These are phyloP conservation scores for Gavialis gangeticus DNA, from an alignment of 2,113 vertebrate species.

Conservation along the genomic window DNA sequence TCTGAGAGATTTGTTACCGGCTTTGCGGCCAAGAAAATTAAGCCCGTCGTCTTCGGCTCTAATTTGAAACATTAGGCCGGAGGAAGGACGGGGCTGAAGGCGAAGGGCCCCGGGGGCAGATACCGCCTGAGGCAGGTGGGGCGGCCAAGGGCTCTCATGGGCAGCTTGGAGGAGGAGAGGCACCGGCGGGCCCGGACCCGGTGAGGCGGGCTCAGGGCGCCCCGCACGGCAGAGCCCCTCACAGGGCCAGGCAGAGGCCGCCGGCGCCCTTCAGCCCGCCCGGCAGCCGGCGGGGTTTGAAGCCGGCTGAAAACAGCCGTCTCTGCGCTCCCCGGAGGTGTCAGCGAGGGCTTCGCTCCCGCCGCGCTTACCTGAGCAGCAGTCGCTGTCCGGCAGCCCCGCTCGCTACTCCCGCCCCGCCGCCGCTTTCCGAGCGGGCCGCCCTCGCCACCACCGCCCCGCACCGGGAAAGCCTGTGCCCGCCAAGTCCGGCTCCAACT, in stretches of 20 bases:
- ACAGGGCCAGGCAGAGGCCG: not conserved
- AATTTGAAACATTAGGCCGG: not conserved
- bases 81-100: not conserved
- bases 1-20: conserved; percentile 6
- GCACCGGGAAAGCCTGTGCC: too few relatives aligned
- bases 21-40: conserved; percentile 55
- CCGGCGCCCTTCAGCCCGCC: not conserved
- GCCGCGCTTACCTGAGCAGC: not conserved
- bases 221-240: too few relatives aligned
- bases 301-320: too few relatives aligned
- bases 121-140: too few relatives aligned
- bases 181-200: too few relatives aligned
- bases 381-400: not conserved
- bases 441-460: too few relatives aligned
- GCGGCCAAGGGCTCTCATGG: too few relatives aligned
- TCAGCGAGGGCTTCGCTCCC: not conserved
- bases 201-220: too few relatives aligned
- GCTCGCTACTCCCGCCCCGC: not conserved
- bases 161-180: too few relatives aligned
- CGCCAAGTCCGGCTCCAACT: too few relatives aligned
- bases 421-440: not conserved
- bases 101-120: too few relatives aligned
- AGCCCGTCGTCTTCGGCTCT: not conserved
- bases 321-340: too few relatives aligned
- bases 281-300: not conserved